Conservation (phyloP, 2,797 vertebrate species). For the Prionace glauca region DNA sequence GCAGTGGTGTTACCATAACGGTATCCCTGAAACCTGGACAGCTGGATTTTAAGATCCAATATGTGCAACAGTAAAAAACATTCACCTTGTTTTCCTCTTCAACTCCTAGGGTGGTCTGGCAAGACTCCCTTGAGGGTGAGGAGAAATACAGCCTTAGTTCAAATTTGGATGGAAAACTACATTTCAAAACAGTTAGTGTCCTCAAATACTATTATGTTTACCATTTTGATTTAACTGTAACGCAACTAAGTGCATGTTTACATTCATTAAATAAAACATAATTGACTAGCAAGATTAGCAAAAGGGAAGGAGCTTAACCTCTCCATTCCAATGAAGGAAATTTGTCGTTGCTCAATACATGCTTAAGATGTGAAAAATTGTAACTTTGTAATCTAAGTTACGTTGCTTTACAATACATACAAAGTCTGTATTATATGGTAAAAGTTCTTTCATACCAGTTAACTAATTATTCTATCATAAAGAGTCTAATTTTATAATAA, state of each 20-base stretch:
- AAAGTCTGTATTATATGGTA: neutral
- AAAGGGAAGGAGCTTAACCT: conserved; percentile 14
- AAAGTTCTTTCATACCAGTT: neutral
- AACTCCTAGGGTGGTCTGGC: neutral
- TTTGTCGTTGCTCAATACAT: neutral
- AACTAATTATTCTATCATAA: neutral
- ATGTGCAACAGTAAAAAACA: neutral
- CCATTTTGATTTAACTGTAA: neutral
- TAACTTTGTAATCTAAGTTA: neutral
- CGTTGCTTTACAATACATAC: neutral
- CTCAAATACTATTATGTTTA: conserved; percentile 8
- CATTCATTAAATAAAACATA: neutral
- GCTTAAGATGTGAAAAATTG: neutral
- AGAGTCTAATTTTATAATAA: conserved; percentile 36
- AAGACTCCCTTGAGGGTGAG: neutral
- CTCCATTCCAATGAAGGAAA: neutral
- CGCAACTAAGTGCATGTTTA: neutral
- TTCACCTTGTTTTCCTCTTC: neutral
- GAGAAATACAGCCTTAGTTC: neutral
- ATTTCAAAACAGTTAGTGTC: neutral
- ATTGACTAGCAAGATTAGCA: neutral
- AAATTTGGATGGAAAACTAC: neutral
- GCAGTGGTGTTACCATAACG: too few relatives aligned
- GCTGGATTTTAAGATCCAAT: neutral
- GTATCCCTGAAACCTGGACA: neutral